Evolutionary conservation across 2,113 vertebrate species (phyloP), one percentile per base, ranked within the genome.

Genomic region (Clarias batrachus): DNA sequence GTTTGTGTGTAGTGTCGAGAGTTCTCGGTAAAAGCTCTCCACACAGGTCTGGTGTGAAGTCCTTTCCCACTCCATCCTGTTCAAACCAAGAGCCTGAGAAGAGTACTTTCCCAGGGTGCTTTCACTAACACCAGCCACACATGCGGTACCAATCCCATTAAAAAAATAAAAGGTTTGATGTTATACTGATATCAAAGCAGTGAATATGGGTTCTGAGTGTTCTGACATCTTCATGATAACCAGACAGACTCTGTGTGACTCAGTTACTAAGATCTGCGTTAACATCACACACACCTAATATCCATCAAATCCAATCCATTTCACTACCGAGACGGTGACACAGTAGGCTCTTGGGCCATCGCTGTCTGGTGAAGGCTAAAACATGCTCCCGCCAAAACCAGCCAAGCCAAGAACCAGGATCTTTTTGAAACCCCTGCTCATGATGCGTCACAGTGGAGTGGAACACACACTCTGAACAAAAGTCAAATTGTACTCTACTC

Each of bases 31-130:
- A 52, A 85, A 83, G 66, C 73, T 82, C 57, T 80, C 84, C 30
- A 87, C 56, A 88, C 71, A 68, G 59, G 41, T 83, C 62, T 73
- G 25, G 41, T 87, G 80, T 86, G 83, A 89, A 89, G 88, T 86
- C 81, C 84, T 86, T 56, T 57, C 73, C 68, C 65, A 84, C 87
- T 81, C 77, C 83, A 81, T 41, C 76, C 62, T 65, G 71, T 73
- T 87, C 16, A 65, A 80, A 48, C 77, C 4, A 27, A 84, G 54
- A 48, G 68, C 56, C 82, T 84, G 81, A 74, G 82, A 74, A 57
- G 66, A 74, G 71, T 57, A 52, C 83, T 52, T 41, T 62, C 16
- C 70, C 27, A 27, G 21, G 3, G 13, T 63, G 30, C 14, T 1
- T 27, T 25, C 71, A 48, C 70, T 19, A 27, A 74, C 59, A 65